Conservation (phyloP, 2,797 vertebrate genomes). For the Diplodus sargus region DNA sequence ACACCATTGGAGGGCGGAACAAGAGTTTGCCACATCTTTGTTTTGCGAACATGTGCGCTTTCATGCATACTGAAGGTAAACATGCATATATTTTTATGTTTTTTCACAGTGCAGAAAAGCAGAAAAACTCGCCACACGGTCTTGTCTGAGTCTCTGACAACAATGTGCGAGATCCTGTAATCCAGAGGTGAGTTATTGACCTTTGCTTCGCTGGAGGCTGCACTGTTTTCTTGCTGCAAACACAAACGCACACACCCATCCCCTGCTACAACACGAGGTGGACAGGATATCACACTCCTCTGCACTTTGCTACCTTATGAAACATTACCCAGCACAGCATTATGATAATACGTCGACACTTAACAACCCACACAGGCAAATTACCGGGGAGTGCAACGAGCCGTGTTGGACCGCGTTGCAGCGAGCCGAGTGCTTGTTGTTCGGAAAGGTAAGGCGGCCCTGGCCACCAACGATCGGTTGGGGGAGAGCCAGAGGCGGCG, state of each 20-base stretch:
- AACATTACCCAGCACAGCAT: slow-evolving; percentile 48
- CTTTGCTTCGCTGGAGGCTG: slow-evolving; percentile 36
- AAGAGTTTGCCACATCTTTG: slow-evolving; percentile 14
- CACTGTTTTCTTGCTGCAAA: slow-evolving; percentile 20
- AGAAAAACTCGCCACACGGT: slow-evolving; percentile 24
- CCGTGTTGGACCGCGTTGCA: slow-evolving; percentile 20
- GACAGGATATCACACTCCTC: slow-evolving; percentile 50
- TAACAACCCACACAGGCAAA: slow-evolving; percentile 55
- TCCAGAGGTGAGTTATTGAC: slow-evolving; percentile 59
- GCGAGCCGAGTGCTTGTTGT: slow-evolving; percentile 20
- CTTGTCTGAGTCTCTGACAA: slow-evolving; percentile 35
- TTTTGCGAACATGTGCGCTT: slow-evolving; percentile 17
- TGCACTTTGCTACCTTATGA: slow-evolving; percentile 49
- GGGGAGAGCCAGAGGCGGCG: slow-evolving; percentile 57
- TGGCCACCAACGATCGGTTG: slow-evolving; percentile 32
- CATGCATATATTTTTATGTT: neutral
- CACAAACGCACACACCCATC: slow-evolving; percentile 27
- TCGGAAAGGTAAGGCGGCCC: slow-evolving; percentile 60
- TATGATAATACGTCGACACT: slow-evolving; percentile 63
- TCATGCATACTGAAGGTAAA: slow-evolving; percentile 43
- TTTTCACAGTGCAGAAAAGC: slow-evolving; percentile 22
- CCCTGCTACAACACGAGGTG: slow-evolving; percentile 15
- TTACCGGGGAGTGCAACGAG: slow-evolving; percentile 50
- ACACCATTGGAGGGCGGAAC: slow-evolving; percentile 26
- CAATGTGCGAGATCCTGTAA: slow-evolving; percentile 34